Evolutionary conservation across 53 echinoderm and acorn worm genomes (phyloP), one percentile per base, ranked within the genome.

Genomic region (Henricia sp.): DNA sequence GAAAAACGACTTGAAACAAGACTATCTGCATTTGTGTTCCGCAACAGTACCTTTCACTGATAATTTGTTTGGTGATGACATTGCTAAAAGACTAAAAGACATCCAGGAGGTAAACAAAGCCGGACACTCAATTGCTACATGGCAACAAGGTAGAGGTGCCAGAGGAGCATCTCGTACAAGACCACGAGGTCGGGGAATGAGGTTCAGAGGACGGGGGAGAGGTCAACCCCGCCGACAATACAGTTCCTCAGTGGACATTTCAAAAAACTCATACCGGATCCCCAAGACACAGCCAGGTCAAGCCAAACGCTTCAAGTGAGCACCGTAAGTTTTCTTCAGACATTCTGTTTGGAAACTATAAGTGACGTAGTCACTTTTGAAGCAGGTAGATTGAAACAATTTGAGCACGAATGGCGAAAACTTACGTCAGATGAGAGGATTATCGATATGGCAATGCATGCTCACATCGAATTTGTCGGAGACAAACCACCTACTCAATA

Each of bases 361-460:
- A 28, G 10, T 38, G 27, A 63, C 29, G 16, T 53, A 41, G 69
- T 33, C 4, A 41, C 50, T n/a, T 86, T 86, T 62, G 55, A 74
- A 59, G 76, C 86, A 60, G 74, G 86, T 44, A 86, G 86, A 75
- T 59, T 86, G 86, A 74, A 74, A 86, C 63, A 74, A n/a, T 86
- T 74, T 86, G 63, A 48, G n/a, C 46, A 30, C 38, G 34, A 72
- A 25, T 86, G 74, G 86, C 54, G 74, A 30, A 36, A 86, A 19
- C 41, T 86, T 57, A 86, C 75, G 0, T 72, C 86, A 41, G 86
- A 86, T 72, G 51, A 28, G 40, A 58, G 50, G 27, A 65, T 85
- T 14, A 32, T 85, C 14, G 66, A 85, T 52, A 71, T 86, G 28
- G 86, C 46, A 24, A 33, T 50, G 3, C 74, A 74, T 63, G 73